phyloP scores from a whole-genome alignment of 2,888 invertebrate species.

The Lochmaea capreae region DNA sequence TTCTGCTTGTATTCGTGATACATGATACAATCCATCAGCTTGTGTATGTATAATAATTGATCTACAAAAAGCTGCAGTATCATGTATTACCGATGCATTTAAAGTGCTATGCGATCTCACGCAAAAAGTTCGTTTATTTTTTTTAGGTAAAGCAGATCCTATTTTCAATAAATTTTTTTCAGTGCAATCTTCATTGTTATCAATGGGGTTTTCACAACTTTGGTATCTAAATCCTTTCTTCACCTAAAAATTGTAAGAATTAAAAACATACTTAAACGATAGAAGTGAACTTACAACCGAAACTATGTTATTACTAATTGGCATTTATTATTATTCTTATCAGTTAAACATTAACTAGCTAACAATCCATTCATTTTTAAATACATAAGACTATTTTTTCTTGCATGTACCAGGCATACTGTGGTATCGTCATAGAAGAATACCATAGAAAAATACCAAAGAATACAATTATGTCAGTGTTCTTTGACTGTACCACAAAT shows the following conservation, averaged over 20 bases:
- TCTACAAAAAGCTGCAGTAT: slow-evolving; percentile 35
- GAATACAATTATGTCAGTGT: too few species aligned
- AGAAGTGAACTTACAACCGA: slow-evolving; percentile 57
- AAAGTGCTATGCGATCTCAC: slow-evolving; percentile 69
- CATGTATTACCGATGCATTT: slow-evolving; percentile 52
- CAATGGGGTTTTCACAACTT: slow-evolving; percentile 50
- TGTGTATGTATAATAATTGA: slow-evolving; percentile 68
- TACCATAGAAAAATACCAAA: too few species aligned
- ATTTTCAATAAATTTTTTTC: slow-evolving; percentile 61
- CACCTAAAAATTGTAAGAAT: slow-evolving; percentile 53
- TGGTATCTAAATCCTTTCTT: slow-evolving; percentile 55
- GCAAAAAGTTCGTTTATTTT: slow-evolving; percentile 55
- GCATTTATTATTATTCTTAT: slow-evolving; percentile 58
- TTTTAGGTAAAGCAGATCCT: slow-evolving; percentile 60
- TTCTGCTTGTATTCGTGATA: slow-evolving; percentile 79
- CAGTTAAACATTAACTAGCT: background rate
- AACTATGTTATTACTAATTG: slow-evolving; percentile 64
- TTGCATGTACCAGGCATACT: too few species aligned
- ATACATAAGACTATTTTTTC: background rate
- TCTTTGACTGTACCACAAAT: too few species aligned
- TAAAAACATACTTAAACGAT: slow-evolving; percentile 17
- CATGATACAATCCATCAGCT: slow-evolving; percentile 75
- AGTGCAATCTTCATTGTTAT: slow-evolving; percentile 50
- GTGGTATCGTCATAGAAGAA: too few species aligned
- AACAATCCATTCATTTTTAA: slow-evolving; percentile 7